Evolutionary conservation across 2,113 vertebrate species (phyloP), one percentile per base, ranked within the genome.

Genomic region (Cathartes aura): DNA sequence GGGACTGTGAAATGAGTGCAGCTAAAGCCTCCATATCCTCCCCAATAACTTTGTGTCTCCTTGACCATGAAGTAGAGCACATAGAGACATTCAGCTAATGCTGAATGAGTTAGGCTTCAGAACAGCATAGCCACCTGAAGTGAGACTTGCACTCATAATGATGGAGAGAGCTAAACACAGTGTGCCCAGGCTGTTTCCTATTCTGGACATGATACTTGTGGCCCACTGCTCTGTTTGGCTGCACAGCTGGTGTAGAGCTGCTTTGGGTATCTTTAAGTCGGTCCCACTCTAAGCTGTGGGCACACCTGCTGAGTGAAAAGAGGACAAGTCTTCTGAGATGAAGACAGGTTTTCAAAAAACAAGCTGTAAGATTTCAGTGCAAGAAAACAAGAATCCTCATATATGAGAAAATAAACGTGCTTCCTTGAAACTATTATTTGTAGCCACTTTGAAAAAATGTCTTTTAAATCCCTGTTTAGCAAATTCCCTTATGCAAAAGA

Each of bases 231-330:
- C 74, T 36, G 36, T 68, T 43, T 75, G 67, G 40, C 50, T 50
- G 67, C 36, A 10, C 26, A 42, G 34, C 78, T 29, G 23, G 7
- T 0, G 1, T 30, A 24, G 29, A 52, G 34, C 67, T 0, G 1
- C 56, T 58, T 27, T 42, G 29, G 22, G 21, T 6, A 21, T 23
- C 47, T 74, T 27, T 36, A 21, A 14, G 32, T 32, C 64, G 55
- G 30, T 64, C 38, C 60, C 40, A n/a, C 24, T 8, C n/a, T 70
- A 73, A 74, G 40, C 12, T 73, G 13, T 50, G n/a, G 16, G 72
- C 15, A 32, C 32, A 50, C 5, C 36, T 82, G 52, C 71, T 30
- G 72, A 23, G 38, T 15, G 43, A 53, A 48, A 50, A 62, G 82
- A 59, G 40, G 45, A 53, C 30, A n/a, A 48, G 12, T 53, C 78